phyloP scores from a whole-genome alignment of 2,113 vertebrate species.

The Bettongia penicillata region DNA sequence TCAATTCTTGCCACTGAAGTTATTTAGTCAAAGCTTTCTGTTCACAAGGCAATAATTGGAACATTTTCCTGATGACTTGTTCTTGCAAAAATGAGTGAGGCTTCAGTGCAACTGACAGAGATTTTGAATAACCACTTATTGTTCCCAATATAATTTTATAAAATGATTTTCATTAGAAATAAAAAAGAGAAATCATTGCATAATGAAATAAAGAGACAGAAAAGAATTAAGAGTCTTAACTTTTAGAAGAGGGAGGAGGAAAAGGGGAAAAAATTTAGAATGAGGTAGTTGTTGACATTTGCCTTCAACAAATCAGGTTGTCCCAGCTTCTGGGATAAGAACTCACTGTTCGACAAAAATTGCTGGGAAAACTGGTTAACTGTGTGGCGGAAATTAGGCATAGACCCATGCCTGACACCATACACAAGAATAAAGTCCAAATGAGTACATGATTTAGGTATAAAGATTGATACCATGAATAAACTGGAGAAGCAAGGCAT shows the following conservation, averaged over 20 bases:
- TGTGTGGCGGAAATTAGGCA: too few relatives aligned
- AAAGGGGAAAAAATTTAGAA: neutral
- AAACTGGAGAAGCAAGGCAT: too few relatives aligned
- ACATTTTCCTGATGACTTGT: constrained; percentile 65
- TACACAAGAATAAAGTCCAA: too few relatives aligned
- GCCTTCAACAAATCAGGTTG: neutral
- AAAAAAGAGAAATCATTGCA: neutral
- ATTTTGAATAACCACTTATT: constrained; percentile 61
- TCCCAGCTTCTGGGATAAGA: too few relatives aligned
- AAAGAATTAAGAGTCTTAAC: neutral
- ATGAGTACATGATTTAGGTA: too few relatives aligned
- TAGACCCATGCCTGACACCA: too few relatives aligned
- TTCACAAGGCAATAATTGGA: constrained; percentile 79
- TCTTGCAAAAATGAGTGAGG: constrained; percentile 63
- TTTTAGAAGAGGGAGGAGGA: neutral
- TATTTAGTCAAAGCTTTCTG: constrained; percentile 73
- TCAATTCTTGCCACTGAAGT: constrained; percentile 76
- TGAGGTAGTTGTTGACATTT: neutral
- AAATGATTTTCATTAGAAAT: constrained; percentile 86
- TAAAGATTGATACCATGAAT: too few relatives aligned
- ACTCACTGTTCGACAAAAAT: too few relatives aligned
- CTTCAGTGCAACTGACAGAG: constrained; percentile 67
- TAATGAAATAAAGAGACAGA: neutral
- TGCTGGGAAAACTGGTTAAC: too few relatives aligned
- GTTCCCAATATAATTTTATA: constrained; percentile 78